Evolutionary conservation across 2,888 invertebrate genomes (phyloP), one percentile per base, ranked within the genome.

Genomic region (Ischnura elegans): DNA sequence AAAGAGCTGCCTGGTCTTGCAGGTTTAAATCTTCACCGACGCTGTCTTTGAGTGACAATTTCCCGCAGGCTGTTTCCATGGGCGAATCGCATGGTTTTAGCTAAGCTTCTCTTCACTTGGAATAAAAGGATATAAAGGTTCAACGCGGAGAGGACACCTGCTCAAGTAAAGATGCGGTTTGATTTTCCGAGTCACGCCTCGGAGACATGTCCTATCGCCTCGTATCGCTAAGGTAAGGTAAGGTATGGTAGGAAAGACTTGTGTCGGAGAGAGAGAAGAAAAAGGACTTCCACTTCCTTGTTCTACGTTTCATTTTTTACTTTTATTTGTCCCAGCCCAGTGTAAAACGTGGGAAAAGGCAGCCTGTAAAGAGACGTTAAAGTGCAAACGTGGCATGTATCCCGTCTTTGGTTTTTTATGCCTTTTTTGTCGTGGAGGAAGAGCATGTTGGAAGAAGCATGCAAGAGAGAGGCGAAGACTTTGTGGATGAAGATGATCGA

Each of bases 131-230:
- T n/a, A 76, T 61, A 61, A 61, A 61, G 19, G 61, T 2, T 1
- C n/a, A 6, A 61, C 29, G 36, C 2, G 36, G 10, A 10, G 61
- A n/a, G 16, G 76, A 76, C 29, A 36, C 29, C 25, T 36, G 36
- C 29, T 76, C 36, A 36, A 76, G 36, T 13, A 36, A 36, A 76
- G 76, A 76, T 76, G 36, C 76, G 76, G 36, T 36, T 29, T 76
- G 76, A 76, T 87, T 90, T 61, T 90, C 16, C 13, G 36, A 55
- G 90, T 55, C 90, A 90, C 90, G 90, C 43, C 61, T 90, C 43
- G 16, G 61, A n/a, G 43, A 43, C 90, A 61, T 90, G 90, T 45
- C 43, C 61, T 90, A 90, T 90, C 90, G 43, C 25, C 61, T 42
- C 61, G 61, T 43, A 90, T 90, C n/a, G n/a, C 90, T 36, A 61